These are phyloP conservation scores for Scleropages formosus DNA, from an alignment of 2,797 vertebrate genomes.

Conservation along the genomic window DNA sequence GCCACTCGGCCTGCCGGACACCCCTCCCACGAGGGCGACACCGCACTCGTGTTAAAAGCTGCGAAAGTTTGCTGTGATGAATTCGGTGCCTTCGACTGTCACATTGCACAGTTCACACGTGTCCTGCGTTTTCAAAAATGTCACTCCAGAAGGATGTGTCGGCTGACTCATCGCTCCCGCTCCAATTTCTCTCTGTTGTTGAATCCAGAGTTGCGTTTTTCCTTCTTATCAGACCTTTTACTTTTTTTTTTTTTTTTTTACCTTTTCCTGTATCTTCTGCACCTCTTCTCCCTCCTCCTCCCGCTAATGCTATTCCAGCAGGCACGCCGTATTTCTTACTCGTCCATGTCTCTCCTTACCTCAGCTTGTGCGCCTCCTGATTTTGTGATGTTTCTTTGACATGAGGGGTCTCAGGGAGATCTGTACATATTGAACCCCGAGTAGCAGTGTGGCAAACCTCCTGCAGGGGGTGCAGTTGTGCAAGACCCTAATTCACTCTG, in stretches of 20 bases:
- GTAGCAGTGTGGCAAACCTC: background rate
- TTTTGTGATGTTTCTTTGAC: background rate
- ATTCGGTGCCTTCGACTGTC: background rate
- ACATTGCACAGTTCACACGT: background rate
- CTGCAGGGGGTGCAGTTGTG: slow-evolving; percentile 22
- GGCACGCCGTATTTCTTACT: too few relatives aligned
- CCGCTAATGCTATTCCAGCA: too few relatives aligned
- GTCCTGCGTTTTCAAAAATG: background rate
- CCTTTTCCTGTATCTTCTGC: background rate
- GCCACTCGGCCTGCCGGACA: too few relatives aligned
- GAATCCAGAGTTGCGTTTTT: background rate
- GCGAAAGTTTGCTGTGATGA: background rate
- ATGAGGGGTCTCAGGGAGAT: too few relatives aligned
- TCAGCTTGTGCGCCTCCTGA: background rate
- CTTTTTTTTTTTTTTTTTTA: background rate
- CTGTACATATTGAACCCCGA: background rate
- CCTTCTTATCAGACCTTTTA: slow-evolving; percentile 7
- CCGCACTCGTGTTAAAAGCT: background rate
- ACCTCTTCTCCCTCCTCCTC: background rate
- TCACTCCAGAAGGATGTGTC: background rate
- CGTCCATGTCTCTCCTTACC: too few relatives aligned
- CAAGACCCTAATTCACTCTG: background rate
- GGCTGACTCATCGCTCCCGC: background rate
- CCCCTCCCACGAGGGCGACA: background rate
- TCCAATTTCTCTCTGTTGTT: background rate